Evolutionary conservation across 2,113 vertebrate genomes (phyloP).

Genomic region (Hemicordylus capensis): DNA sequence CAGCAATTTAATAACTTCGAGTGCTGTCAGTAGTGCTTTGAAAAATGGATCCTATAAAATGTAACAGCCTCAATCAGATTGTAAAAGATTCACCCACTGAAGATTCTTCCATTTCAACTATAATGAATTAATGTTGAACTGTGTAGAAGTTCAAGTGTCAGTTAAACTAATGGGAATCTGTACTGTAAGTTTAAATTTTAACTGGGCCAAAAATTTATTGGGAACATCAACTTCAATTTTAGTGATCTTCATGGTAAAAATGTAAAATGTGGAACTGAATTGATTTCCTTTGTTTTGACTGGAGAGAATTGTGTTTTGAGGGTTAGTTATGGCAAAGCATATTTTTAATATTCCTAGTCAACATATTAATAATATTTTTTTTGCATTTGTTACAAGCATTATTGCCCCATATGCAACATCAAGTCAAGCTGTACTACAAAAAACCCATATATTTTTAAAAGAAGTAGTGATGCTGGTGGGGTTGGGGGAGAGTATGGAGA

Average conservation of each 20-base stretch:
- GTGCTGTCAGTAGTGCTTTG: conserved; percentile 96
- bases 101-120: conserved; percentile 85
- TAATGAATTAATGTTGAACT: conserved; percentile 97
- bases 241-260: conserved; percentile 67
- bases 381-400: conserved; percentile 12
- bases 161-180: conserved; percentile 87
- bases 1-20: conserved; percentile 97
- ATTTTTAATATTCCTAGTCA: conserved; percentile 11
- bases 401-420: neutral
- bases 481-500: conserved; percentile 5
- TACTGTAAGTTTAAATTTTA: conserved; percentile 75
- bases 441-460: conserved; percentile 32
- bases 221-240: conserved; percentile 65
- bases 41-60: conserved; percentile 98
- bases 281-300: conserved; percentile 62
- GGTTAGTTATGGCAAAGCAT: conserved; percentile 9
- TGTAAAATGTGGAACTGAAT: conserved; percentile 43
- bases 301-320: conserved; percentile 36
- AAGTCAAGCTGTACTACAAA: neutral
- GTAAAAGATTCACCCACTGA: conserved; percentile 88
- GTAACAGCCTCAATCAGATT: conserved; percentile 98
- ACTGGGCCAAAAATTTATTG: conserved; percentile 71
- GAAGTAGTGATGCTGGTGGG: conserved; percentile 30
- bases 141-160: conserved; percentile 94
- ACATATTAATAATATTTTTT: conserved; percentile 7